Evolutionary conservation across 2,888 invertebrate species (phyloP).

Genomic region (Eupeodes luniger): DNA sequence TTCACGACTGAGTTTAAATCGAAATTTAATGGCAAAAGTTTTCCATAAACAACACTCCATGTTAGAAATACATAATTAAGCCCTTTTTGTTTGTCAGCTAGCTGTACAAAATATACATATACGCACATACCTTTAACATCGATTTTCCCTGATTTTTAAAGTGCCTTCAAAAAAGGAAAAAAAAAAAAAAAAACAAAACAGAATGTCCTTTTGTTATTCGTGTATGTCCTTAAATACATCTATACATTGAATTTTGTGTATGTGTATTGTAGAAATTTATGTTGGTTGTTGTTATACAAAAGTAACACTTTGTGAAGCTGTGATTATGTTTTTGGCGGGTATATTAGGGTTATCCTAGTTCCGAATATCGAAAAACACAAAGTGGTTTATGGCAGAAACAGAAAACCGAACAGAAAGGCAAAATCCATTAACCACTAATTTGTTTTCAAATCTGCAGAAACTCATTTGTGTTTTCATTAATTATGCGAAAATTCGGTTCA

Average conservation of each 20-base stretch:
- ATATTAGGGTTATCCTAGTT: conserved; percentile 13
- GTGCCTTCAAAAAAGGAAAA: no score
- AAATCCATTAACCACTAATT: conserved; percentile 50
- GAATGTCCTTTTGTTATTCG: background rate
- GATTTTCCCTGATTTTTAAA: background rate
- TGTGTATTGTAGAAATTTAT: no score
- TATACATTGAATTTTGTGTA: background rate
- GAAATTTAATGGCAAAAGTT: conserved; percentile 4
- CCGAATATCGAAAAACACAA: background rate
- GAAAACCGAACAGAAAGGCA: background rate
- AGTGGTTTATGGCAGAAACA: background rate
- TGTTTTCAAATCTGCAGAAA: conserved; percentile 43
- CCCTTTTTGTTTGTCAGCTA: background rate
- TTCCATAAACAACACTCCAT: background rate
- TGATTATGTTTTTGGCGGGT: background rate
- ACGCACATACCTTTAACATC: background rate
- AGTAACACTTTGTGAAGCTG: background rate
- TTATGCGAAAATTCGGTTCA: conserved; percentile 48
- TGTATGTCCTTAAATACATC: background rate
- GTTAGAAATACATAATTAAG: background rate
- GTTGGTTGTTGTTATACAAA: background rate
- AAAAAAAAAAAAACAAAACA: background rate
- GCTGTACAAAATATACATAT: no score
- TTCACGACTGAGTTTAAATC: background rate
- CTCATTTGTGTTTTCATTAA: conserved; percentile 47